Evolutionary conservation across 2,113 vertebrate genomes (phyloP).

Genomic region (Pelodiscus sinensis): DNA sequence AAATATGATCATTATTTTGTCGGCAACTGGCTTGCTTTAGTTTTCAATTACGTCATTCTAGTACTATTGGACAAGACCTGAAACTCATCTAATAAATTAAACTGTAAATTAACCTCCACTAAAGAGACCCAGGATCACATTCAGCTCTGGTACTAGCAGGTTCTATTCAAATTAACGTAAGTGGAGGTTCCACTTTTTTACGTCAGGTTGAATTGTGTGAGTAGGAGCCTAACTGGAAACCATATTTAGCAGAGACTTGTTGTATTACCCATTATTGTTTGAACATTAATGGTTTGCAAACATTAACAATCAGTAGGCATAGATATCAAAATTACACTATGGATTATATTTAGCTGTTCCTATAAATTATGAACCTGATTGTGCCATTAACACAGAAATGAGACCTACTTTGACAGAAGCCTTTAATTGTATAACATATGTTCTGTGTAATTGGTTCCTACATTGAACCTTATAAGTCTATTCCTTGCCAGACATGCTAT

Average conservation of each 20-base stretch:
- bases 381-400: constrained; percentile 13
- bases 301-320: background rate
- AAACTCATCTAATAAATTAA: constrained; percentile 6
- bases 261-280: constrained; percentile 12
- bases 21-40: rapidly evolving
- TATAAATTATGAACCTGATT: background rate
- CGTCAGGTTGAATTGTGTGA: background rate
- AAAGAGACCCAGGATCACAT: background rate
- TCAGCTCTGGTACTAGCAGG: background rate
- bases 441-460: background rate
- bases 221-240: background rate
- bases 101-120: background rate
- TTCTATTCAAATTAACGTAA: background rate
- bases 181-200: background rate
- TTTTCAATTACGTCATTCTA: background rate
- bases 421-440: background rate
- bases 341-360: background rate
- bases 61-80: background rate
- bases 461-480: background rate
- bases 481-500: background rate
- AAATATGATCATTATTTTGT: background rate
- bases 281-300: constrained; percentile 15
- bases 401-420: constrained; percentile 18
- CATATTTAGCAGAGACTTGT: background rate
- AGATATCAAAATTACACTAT: constrained; percentile 34